Evolutionary conservation across 2,113 vertebrate species (phyloP), one percentile per base, ranked within the genome.

Genomic region (Hiodon tergisus): DNA sequence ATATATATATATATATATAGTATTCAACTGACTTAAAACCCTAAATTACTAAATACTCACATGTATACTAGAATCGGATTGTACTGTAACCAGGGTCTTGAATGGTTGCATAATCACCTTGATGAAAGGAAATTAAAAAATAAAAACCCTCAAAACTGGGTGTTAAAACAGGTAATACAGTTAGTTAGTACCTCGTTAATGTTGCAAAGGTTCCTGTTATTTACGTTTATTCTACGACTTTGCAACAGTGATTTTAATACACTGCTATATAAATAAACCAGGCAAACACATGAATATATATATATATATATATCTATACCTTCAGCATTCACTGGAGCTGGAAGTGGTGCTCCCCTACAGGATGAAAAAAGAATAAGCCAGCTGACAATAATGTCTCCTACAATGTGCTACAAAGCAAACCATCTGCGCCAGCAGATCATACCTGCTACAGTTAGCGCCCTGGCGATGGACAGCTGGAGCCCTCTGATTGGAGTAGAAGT

Each of bases 401-500:
- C 31, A 31, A 31, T 31, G 31, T 31, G 31, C 31, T 31, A 31
- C 55, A 66, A 11, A 69, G 11, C 6, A 61, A 9, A 31, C 31
- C 31, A 14, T 6, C n/a, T 60, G n/a, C 14, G 9, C 13, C 61
- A n/a, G 61, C 65, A 62, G 2, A 10, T 68, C 52, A 80, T 77
- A 91, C 90, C 89, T 88, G 77, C 0, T 57, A 48, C 73, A 83
- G 17, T 67, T 61, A 17, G 83, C 72, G 17, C 65, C 6, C 2
- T 78, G 71, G 0, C 89, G 5, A 6, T 82, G 59, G 9, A 76
- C 73, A 16, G 78, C 57, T 9, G 83, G 50, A 76, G 84, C 86
- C 83, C 72, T 94, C 82, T 95, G 94, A 71, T 87, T 73, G 3
- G 81, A 91, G 72, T 98, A 99, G 88, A 95, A 98, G 87, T 97